phyloP scores from a whole-genome alignment of 2,113 vertebrate species.

The Oreochromis niloticus region DNA sequence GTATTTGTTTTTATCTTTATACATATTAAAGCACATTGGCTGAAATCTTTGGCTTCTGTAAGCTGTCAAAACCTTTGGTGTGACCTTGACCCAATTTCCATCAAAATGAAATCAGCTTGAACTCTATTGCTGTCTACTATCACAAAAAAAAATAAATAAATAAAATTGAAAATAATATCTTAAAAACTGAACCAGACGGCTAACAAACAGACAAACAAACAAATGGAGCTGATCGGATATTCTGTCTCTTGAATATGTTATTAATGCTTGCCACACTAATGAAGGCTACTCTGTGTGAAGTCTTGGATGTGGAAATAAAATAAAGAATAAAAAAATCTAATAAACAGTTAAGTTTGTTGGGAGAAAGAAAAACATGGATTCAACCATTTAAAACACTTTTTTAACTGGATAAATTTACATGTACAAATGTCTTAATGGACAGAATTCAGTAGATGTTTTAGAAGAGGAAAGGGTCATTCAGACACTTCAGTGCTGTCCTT shows the following conservation, averaged over 20 bases:
- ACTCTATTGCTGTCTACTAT: background rate
- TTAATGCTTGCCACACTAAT: background rate
- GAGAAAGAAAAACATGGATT: background rate
- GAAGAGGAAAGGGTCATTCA: too few relatives aligned
- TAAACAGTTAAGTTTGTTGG: background rate
- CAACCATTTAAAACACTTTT: background rate
- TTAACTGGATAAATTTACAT: background rate
- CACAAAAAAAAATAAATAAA: background rate
- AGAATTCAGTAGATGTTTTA: too few relatives aligned
- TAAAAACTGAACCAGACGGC: background rate
- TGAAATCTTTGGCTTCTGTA: background rate
- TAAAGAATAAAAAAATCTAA: background rate
- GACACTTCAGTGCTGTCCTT: too few relatives aligned
- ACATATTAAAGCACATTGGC: background rate
- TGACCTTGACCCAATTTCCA: background rate
- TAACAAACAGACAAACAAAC: background rate
- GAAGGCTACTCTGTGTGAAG: background rate
- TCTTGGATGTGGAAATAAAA: background rate
- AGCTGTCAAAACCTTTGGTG: background rate
- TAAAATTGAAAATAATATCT: background rate
- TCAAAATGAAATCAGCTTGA: background rate
- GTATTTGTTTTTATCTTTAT: background rate
- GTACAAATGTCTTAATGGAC: background rate
- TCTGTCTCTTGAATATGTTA: background rate
- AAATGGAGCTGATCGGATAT: fast-evolving